These are phyloP conservation scores for Conomelus anceps DNA, from an alignment of 2,888 invertebrate species.

Conservation along the genomic window DNA sequence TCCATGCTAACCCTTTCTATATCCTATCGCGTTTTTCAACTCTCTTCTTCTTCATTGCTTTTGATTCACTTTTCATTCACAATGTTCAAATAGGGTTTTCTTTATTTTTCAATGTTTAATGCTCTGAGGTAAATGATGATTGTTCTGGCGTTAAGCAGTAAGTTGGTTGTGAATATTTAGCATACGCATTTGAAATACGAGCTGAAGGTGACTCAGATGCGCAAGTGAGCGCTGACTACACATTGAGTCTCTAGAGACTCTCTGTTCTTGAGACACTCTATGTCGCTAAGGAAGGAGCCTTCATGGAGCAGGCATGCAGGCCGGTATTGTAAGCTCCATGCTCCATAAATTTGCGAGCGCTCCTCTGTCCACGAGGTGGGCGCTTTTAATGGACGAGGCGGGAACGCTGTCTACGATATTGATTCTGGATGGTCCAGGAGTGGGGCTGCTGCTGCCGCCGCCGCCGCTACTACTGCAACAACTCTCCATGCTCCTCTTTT, in stretches of 20 bases:
- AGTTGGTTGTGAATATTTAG: no score
- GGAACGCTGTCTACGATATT: not conserved
- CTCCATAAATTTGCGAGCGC: not conserved
- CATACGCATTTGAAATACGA: no score
- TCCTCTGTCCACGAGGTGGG: not conserved
- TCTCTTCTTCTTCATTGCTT: no score
- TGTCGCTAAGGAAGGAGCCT: not conserved
- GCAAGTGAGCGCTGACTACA: not conserved
- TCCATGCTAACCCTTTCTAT: no score
- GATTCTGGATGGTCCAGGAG: not conserved
- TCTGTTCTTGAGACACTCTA: not conserved
- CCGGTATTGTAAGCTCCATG: not conserved
- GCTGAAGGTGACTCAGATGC: not conserved
- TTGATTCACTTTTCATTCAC: no score
- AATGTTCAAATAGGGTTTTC: no score
- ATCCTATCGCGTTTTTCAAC: no score
- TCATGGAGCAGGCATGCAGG: not conserved
- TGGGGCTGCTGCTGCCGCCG: not conserved
- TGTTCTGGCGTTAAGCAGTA: not conserved
- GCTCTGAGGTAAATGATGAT: no score
- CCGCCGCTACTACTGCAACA: not conserved
- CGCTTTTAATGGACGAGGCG: not conserved
- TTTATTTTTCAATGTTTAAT: no score
- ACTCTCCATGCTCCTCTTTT: not conserved
- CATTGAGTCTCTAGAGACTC: not conserved